Evolutionary conservation across 2,113 vertebrate genomes (phyloP).

Genomic region (Aspidoscelis tigris): DNA sequence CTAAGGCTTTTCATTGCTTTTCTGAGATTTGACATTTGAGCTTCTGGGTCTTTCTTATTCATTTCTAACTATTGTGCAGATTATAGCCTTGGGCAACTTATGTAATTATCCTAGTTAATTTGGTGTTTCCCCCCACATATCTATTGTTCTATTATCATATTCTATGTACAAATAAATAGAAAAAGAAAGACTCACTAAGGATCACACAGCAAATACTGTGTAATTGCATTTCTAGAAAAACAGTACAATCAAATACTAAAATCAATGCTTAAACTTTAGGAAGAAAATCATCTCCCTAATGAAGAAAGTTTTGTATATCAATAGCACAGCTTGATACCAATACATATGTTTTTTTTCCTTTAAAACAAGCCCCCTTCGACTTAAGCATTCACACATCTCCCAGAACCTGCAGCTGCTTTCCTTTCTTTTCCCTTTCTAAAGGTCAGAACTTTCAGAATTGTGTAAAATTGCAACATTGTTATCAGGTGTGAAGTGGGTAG

Average conservation of each 20-base stretch:
- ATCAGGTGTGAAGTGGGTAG: no score
- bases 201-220: not conserved
- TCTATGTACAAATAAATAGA: not conserved
- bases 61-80: not conserved
- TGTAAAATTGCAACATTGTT: no score
- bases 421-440: no score
- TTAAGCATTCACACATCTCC: no score
- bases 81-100: not conserved
- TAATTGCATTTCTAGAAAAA: not conserved
- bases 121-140: no score
- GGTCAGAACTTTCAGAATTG: no score
- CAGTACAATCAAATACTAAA: conserved; percentile 12
- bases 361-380: not conserved
- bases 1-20: not conserved
- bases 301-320: conserved; percentile 10
- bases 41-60: not conserved
- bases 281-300: conserved; percentile 19
- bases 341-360: not conserved
- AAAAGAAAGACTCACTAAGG: not conserved
- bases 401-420: no score
- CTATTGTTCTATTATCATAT: not conserved
- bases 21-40: not conserved
- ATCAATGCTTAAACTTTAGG: conserved; percentile 25
- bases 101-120: not conserved
- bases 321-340: conserved; percentile 9